These are phyloP conservation scores for Argyrosomus japonicus DNA, from an alignment of 2,113 vertebrate species.

Conservation along the genomic window DNA sequence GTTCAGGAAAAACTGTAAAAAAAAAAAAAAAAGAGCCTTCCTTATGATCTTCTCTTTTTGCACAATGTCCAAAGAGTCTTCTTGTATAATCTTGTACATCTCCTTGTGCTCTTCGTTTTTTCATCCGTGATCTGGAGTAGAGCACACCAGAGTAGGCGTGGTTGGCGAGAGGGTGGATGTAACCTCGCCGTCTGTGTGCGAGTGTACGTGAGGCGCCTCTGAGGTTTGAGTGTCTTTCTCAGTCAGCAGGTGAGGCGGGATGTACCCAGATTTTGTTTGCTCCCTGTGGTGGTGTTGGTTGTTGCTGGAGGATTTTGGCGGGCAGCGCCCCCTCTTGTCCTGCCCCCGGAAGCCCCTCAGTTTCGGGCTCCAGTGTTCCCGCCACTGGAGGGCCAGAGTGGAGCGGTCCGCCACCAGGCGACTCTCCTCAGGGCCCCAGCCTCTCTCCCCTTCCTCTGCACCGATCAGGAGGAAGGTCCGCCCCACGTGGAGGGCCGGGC, in stretches of 20 bases:
- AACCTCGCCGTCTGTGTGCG: background rate
- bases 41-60: constrained; percentile 3
- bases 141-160: constrained; percentile 40
- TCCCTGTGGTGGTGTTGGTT: constrained; percentile 25
- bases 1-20: constrained; percentile 9
- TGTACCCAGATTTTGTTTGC: constrained; percentile 63
- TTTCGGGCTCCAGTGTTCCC: constrained; percentile 90
- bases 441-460: constrained; percentile 77
- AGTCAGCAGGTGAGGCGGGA: constrained; percentile 81
- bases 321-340: constrained; percentile 87
- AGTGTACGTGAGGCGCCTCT: constrained; percentile 1
- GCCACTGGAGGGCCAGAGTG: constrained; percentile 90
- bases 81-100: background rate
- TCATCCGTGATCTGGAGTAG: constrained; percentile 53
- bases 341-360: constrained; percentile 88
- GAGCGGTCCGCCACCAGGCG: constrained; percentile 88
- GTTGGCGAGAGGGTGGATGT: constrained; percentile 10
- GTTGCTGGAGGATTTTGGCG: constrained; percentile 39
- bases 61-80: constrained; percentile 7
- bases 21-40: background rate
- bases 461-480: constrained; percentile 85
- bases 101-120: background rate
- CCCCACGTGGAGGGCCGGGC: constrained; percentile 86
- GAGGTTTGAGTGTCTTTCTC: constrained; percentile 49
- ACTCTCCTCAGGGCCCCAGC: constrained; percentile 83